A percentile compares a stretch with the other conserved stretches of the same genome.
These are phyloP conservation scores for Fissipunctia ypsillon DNA, from an alignment of 2,888 invertebrate species.

Conservation along the genomic window DNA sequence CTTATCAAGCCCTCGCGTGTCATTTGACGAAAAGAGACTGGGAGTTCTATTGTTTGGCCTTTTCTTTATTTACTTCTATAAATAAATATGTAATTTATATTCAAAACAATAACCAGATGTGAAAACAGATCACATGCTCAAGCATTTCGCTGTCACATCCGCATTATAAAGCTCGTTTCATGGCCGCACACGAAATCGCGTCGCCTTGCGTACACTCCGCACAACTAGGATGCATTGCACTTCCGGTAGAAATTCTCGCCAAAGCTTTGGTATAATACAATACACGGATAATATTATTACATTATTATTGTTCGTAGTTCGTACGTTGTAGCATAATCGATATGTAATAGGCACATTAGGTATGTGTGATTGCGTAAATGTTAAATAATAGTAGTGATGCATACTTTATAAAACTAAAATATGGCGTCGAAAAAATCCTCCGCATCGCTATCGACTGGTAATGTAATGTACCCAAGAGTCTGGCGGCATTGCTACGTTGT, in stretches of 20 bases:
- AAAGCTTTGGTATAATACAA: constrained; percentile 52
- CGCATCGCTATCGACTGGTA: no score
- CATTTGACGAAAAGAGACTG: background rate
- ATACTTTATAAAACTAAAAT: no score
- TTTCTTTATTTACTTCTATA: background rate
- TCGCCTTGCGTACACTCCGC: constrained; percentile 67
- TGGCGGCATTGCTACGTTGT: no score
- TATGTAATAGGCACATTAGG: constrained; percentile 41
- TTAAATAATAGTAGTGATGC: constrained; percentile 53
- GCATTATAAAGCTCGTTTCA: constrained; percentile 63
- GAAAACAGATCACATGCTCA: constrained; percentile 35
- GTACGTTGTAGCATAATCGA: constrained; percentile 35
- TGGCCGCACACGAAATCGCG: constrained; percentile 71
- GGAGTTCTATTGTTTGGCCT: background rate
- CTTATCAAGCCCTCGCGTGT: no score
- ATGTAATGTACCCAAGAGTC: no score
- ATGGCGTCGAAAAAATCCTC: no score
- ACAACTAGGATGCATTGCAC: constrained; percentile 66
- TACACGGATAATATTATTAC: no score
- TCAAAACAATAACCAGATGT: constrained; percentile 13
- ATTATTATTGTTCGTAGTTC: constrained; percentile 44
- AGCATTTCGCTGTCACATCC: constrained; percentile 56
- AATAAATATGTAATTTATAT: background rate
- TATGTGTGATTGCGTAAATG: constrained; percentile 59
- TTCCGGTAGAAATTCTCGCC: constrained; percentile 80